Conservation (phyloP, 2,888 invertebrate genomes). For the Agrotis puta region DNA sequence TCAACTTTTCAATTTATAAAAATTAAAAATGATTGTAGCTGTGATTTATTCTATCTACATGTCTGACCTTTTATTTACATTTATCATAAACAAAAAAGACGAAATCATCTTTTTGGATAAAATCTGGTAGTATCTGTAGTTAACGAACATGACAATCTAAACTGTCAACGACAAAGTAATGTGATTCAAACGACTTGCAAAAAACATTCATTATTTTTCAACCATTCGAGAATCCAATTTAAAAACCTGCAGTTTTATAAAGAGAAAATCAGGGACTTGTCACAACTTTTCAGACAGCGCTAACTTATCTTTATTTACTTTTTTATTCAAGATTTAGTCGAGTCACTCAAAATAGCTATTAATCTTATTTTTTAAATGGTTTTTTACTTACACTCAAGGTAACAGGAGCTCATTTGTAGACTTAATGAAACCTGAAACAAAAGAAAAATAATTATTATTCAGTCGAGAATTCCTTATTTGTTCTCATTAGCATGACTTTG, state of each 20-base stretch:
- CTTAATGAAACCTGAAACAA: conserved; percentile 75
- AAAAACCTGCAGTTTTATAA: conserved; percentile 52
- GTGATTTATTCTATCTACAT: too few relatives aligned
- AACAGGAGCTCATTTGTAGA: conserved; percentile 80
- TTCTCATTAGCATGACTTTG: neutral
- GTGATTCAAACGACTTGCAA: conserved; percentile 2
- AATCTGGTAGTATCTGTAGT: neutral
- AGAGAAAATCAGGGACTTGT: conserved; percentile 64
- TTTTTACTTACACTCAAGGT: conserved; percentile 80
- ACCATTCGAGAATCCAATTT: conserved; percentile 40
- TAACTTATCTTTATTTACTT: conserved; percentile 16
- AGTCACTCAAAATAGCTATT: neutral
- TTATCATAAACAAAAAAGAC: neutral
- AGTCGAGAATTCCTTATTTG: neutral
- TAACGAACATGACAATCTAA: conserved; percentile 1
- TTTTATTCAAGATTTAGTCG: conserved; percentile 27
- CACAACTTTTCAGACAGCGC: conserved; percentile 44
- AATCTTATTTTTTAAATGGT: conserved; percentile 8
- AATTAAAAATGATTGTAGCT: too few relatives aligned
- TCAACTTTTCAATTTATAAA: too few relatives aligned
- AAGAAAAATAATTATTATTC: conserved; percentile 38
- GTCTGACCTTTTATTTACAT: too few relatives aligned
- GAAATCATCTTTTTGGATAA: neutral
- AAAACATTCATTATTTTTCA: conserved; percentile 12
- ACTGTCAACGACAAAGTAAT: conserved; percentile 14